Base-by-base conservation (phyloP, 1,140 invertebrate genomes). In the Drosophila leontia region DNA sequence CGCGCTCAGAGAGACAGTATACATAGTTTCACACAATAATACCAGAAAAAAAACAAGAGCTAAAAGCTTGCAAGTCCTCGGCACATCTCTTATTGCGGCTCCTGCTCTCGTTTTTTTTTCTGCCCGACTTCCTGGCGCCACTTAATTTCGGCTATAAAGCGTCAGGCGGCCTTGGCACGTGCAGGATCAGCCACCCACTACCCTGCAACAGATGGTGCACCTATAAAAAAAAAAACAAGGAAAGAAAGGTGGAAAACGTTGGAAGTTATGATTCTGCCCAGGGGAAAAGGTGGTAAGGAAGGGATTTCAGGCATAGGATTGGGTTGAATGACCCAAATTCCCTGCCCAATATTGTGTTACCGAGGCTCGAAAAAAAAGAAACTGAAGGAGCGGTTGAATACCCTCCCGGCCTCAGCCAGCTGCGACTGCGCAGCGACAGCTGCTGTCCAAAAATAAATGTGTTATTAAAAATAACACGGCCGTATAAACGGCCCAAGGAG, bases 401-500 rank as follows among this genome's bases (percentile, higher is more conserved):
- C 53, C 81, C 65, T 75, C 65, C 48, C 17, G 26, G 29, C 17
- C 59, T 71, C 45, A 29, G 55, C 68, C 82, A 87, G 83, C 85
- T 90, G 84, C 84, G 84, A 72, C 80, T 80, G 84, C 83, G 82
- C 82, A 86, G 78, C 69, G 53, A 47, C 78, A 78, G 79, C 79
- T 70, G 82, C 81, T 80, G 75, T 63, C 75, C 76, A 78, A 77
- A 78, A 70, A 78, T 78, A 78, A 78, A 60, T 47, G 63, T 87
- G 84, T 83, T 88, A 87, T 87, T 88, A 87, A 88, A 87, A 87
- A 88, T 80, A 83, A 83, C 51, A 77, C 71, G 47, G 37, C 23
- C 41, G 78, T 32, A 62, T 47, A 68, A n/a, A 44, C 61, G 48
- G 39, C 12, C 51, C 39, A 69, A 57, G 51, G 47, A 60, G 69